These are phyloP conservation scores for Athrips mouffetella DNA, from an alignment of 2,888 invertebrate species.

Conservation along the genomic window DNA sequence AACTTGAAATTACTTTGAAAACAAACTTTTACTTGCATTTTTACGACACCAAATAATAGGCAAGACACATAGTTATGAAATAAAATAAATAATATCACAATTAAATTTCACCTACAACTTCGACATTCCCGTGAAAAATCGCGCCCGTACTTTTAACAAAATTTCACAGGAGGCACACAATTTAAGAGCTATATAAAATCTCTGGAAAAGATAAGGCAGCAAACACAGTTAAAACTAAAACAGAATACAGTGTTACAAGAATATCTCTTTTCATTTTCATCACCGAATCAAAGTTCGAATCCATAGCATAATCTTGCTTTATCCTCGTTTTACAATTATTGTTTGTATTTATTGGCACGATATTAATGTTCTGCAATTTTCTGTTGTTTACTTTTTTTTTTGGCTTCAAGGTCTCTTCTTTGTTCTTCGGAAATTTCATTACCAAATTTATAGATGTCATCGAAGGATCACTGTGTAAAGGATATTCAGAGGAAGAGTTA, in stretches of 20 bases:
- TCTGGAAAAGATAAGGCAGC: constrained; percentile 64
- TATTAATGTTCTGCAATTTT: not conserved
- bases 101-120: too few relatives aligned
- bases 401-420: not conserved
- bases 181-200: constrained; percentile 30
- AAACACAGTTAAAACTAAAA: constrained; percentile 64
- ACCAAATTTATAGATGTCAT: not conserved
- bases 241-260: constrained; percentile 63
- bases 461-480: not conserved
- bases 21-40: too few relatives aligned
- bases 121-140: too few relatives aligned
- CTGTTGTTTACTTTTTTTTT: not conserved
- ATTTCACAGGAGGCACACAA: too few relatives aligned
- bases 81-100: too few relatives aligned
- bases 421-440: not conserved
- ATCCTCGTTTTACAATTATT: not conserved
- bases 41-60: too few relatives aligned
- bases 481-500: constrained; percentile 35
- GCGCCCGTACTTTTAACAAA: too few relatives aligned
- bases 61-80: too few relatives aligned
- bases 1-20: too few relatives aligned
- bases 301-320: constrained; percentile 12
- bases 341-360: too few relatives aligned
- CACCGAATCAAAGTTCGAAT: constrained; percentile 39
- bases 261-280: constrained; percentile 64